Evolutionary conservation across 2,888 invertebrate genomes (phyloP).

Genomic region (Salpingus planirostris): DNA sequence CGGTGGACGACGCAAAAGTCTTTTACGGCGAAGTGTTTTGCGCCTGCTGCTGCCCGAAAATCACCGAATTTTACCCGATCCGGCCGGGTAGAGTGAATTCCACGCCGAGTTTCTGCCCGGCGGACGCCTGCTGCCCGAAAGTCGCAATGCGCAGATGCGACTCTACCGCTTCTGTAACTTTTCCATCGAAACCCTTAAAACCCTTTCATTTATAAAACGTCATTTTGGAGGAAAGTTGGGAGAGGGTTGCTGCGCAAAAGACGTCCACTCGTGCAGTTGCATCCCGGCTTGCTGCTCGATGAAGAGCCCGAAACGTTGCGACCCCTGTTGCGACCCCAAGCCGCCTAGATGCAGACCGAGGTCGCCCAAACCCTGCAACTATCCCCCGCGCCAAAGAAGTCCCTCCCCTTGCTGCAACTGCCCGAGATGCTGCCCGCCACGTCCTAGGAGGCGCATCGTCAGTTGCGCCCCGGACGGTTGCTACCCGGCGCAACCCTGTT

Average conservation of each 20-base stretch:
- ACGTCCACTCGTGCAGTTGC: conserved; percentile 23
- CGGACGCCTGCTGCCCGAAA: conserved; percentile 1
- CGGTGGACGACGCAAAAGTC: conserved; percentile 24
- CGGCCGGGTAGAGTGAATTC: conserved; percentile 6
- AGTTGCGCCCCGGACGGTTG: neutral
- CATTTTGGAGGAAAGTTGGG: conserved; percentile 12
- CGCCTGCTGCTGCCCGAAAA: conserved; percentile 8
- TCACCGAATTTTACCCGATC: conserved; percentile 2
- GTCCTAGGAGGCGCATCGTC: conserved; percentile 9
- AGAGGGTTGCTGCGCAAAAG: conserved; percentile 11
- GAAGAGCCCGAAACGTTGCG: no score
- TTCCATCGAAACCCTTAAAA: conserved; percentile 4
- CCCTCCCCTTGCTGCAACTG: conserved; percentile 20
- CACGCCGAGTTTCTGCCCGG: conserved; percentile 5
- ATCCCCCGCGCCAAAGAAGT: conserved; percentile 21
- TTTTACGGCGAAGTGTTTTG: conserved; percentile 27
- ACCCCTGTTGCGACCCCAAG: neutral
- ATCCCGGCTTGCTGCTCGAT: conserved; percentile 16
- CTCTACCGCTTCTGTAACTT: conserved; percentile 4
- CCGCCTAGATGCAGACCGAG: neutral
- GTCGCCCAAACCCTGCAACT: conserved; percentile 3
- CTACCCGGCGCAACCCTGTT: conserved; percentile 18
- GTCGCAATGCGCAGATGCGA: no score
- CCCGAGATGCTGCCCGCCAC: neutral
- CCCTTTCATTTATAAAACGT: no score